Base-by-base conservation (phyloP, 2,797 vertebrate genomes). In the Cottoperca gobio region DNA sequence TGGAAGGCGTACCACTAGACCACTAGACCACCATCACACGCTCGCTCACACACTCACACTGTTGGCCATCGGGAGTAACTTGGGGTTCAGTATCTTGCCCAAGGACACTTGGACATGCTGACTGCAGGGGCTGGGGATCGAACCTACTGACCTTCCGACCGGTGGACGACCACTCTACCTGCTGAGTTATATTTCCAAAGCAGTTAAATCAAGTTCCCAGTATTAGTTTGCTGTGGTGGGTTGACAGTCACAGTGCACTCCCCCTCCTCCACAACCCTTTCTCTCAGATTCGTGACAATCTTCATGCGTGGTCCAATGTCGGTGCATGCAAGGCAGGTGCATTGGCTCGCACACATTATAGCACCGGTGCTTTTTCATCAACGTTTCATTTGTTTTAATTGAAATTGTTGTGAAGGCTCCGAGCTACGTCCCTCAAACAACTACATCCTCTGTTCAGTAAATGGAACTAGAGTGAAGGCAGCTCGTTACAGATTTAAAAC, bases 371-470 rank as follows among this genome's bases (percentile, higher is more conserved):
- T 4, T 61, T 42, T 40, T 50, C 16, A 69, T 60, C 43, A 65
- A 48, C 53, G 73, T 55, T 62, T 70, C 8, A 28, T 70, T 73
- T 43, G 58, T 24, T 39, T 65, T 10, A 37, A 68, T 23, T 37
- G 4, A 37, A 37, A 8, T 31, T 40, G 9, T 39, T 14, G n/a
- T 60, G 24, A 3, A 42, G 26, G 16, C 58, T 50, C 31, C 21
- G 11, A 17, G 17, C 6, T 28, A n/a, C 16, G 11, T 26, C 42
- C 6, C 50, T 40, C 39, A 65, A 45, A 54, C 21, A 33, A 17
- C 53, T 23, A 37, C 28, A 23, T 33, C 12, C 21, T 50, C 6
- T 28, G 6, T 26, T 42, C n/a, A 65, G 65, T 19, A 65, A 57
- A 23, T 17, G n/a, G n/a, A n/a, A 7, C 6, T 4, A n/a, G 39